A percentile compares a stretch with the other conserved stretches of the same genome.
Conservation (phyloP, 2,888 invertebrate species). For the Himalopsyche japonica region DNA sequence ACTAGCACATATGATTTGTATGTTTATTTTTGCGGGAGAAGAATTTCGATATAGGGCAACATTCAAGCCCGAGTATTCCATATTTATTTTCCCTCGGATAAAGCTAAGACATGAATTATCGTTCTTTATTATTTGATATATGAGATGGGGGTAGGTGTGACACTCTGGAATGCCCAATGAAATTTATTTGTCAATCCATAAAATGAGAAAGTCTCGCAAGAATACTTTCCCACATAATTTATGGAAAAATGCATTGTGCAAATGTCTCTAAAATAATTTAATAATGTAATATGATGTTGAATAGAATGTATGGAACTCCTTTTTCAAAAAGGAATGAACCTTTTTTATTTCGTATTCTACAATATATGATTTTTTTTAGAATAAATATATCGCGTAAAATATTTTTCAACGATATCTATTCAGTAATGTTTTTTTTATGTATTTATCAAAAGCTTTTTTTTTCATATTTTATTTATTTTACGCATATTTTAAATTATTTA, state of each 20-base stretch:
- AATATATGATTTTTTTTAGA: too few species aligned
- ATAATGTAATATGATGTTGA: too few species aligned
- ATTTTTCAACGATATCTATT: too few species aligned
- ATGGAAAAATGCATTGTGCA: not conserved
- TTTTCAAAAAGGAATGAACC: too few species aligned
- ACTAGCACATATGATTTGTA: slow-evolving; percentile 7
- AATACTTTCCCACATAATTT: not conserved
- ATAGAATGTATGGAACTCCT: too few species aligned
- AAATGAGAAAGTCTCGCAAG: not conserved
- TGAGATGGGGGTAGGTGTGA: not conserved
- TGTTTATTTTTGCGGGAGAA: not conserved
- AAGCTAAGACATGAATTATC: slow-evolving; percentile 13
- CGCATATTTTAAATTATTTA: too few species aligned
- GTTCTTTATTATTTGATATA: slow-evolving; percentile 9
- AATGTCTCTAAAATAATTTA: not conserved
- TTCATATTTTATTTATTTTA: too few species aligned
- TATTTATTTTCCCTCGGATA: slow-evolving; percentile 14
- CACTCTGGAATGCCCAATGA: not conserved
- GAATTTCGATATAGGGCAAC: not conserved
- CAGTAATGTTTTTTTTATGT: too few species aligned
- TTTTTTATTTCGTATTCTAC: too few species aligned
- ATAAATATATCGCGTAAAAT: too few species aligned
- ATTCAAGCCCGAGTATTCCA: slow-evolving; percentile 7
- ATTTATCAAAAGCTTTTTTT: too few species aligned
- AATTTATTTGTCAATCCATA: slow-evolving; percentile 14